Conservation (phyloP, 2,888 invertebrate genomes). For the Griposia aprilina region DNA sequence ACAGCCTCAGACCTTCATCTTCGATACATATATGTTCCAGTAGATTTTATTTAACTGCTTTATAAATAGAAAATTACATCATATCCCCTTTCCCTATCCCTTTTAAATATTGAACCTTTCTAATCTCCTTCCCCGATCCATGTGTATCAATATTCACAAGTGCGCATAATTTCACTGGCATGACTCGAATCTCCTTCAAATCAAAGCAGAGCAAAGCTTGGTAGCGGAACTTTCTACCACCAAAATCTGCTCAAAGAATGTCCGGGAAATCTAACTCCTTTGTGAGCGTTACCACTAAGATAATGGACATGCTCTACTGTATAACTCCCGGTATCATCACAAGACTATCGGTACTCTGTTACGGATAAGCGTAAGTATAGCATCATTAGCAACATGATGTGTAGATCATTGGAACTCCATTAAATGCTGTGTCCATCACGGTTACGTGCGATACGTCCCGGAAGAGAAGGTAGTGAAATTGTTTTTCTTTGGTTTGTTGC, state of each 20-base stretch:
- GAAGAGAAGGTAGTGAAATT: constrained; percentile 28
- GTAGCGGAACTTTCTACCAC: background rate
- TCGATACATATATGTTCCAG: too few species aligned
- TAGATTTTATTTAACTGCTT: too few species aligned
- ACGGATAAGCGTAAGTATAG: constrained; percentile 32
- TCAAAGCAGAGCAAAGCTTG: background rate
- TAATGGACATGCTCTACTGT: background rate
- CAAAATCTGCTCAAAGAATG: background rate
- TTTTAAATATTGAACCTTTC: background rate
- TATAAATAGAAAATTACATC: too few species aligned
- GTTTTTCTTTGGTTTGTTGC: constrained; percentile 31
- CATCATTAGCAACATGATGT: constrained; percentile 32
- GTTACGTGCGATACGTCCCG: constrained; percentile 45
- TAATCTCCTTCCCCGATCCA: background rate
- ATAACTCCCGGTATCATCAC: constrained; percentile 23
- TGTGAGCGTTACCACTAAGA: background rate
- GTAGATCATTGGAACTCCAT: constrained; percentile 56
- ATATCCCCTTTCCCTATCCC: background rate
- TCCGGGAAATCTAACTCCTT: background rate
- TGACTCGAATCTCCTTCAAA: background rate
- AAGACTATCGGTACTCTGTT: constrained; percentile 15
- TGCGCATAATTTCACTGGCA: background rate
- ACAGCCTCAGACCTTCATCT: too few species aligned
- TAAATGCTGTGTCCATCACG: constrained; percentile 56
- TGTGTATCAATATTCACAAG: background rate